Evolutionary conservation across 2,888 invertebrate species (phyloP).

Genomic region (Tortricodes alternella): DNA sequence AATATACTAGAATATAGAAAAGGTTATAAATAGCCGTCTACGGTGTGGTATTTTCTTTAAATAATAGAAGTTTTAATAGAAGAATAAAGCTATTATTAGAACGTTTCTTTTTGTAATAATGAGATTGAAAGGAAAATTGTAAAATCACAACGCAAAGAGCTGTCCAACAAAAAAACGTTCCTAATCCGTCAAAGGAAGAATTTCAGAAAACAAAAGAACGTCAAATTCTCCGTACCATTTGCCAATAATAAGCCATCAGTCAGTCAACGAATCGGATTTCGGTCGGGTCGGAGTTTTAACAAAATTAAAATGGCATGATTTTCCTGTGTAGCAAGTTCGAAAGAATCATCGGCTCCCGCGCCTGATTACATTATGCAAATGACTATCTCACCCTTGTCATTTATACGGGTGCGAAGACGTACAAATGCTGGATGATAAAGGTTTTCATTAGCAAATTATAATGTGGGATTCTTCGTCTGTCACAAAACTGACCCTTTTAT

Average conservation of each 20-base stretch:
- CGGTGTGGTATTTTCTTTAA: too few species aligned
- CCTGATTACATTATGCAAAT: constrained; percentile 78
- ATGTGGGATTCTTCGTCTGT: too few species aligned
- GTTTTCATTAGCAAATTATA: background rate
- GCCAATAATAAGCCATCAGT: constrained; percentile 43
- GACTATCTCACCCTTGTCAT: constrained; percentile 56
- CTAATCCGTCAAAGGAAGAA: constrained; percentile 15
- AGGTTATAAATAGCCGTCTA: too few species aligned
- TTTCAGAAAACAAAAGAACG: constrained; percentile 22
- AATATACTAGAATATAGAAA: background rate
- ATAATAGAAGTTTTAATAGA: too few species aligned
- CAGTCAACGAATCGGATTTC: constrained; percentile 46
- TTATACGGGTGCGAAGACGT: constrained; percentile 54
- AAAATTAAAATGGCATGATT: constrained; percentile 68
- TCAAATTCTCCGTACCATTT: constrained; percentile 33
- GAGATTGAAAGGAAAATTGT: background rate
- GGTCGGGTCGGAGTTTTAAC: constrained; percentile 60
- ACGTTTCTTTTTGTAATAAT: too few species aligned
- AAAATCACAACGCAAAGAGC: constrained; percentile 19
- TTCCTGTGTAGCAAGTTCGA: constrained; percentile 47
- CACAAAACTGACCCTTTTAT: too few species aligned
- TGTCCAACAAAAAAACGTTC: constrained; percentile 13
- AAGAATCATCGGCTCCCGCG: constrained; percentile 67
- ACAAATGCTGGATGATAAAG: constrained; percentile 36
- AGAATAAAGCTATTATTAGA: too few species aligned